Evolutionary conservation across 2,797 vertebrate species (phyloP).

Genomic region (Hemitrygon akajei): DNA sequence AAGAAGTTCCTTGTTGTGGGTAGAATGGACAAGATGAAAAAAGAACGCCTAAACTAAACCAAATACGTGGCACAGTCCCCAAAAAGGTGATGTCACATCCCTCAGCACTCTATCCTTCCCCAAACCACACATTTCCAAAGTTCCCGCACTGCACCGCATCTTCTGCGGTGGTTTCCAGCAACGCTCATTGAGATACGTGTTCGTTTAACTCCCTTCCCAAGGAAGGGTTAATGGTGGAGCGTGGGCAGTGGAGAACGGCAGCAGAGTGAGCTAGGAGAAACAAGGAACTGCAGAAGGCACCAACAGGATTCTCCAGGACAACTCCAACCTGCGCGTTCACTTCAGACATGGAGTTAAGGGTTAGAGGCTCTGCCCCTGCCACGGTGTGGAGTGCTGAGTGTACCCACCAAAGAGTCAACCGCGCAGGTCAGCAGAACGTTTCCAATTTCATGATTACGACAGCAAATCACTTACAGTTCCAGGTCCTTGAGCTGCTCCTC

Average conservation of each 20-base stretch:
- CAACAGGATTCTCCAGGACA: background rate
- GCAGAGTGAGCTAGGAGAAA: no score
- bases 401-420: background rate
- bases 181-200: background rate
- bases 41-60: background rate
- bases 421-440: background rate
- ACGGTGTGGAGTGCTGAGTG: background rate
- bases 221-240: no score
- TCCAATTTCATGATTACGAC: background rate
- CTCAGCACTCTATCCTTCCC: background rate
- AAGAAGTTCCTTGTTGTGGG: no score
- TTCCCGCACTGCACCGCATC: no score
- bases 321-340: background rate
- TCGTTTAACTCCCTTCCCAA: no score
- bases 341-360: background rate
- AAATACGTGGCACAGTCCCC: background rate
- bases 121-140: background rate
- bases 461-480: conserved; percentile 63
- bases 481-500: conserved; percentile 64
- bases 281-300: background rate
- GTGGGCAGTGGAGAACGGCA: no score
- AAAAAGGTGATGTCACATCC: background rate
- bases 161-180: background rate
- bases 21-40: background rate
- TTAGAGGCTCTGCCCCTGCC: background rate